A percentile compares a stretch with the other conserved stretches of the same genome.
These are phyloP conservation scores for Oryzias curvinotus DNA, from an alignment of 2,113 vertebrate genomes.

Conservation along the genomic window DNA sequence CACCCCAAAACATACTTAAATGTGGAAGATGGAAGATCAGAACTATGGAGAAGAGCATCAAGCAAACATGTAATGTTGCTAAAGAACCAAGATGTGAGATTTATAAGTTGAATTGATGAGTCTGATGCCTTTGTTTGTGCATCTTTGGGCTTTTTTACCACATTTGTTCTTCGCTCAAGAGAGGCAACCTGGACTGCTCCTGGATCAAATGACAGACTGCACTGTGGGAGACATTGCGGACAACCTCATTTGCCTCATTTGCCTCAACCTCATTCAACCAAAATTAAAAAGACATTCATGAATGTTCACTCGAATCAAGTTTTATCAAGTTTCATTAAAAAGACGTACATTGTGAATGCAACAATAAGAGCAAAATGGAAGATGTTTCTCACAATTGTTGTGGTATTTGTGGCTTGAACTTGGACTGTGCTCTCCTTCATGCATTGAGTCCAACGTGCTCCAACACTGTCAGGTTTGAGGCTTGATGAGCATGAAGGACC, in stretches of 20 bases:
- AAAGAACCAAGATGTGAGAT: constrained; percentile 10
- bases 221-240: constrained; percentile 49
- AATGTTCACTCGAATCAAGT: constrained; percentile 40
- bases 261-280: too few relatives aligned
- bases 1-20: constrained; percentile 1
- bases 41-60: constrained; percentile 1
- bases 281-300: constrained; percentile 48
- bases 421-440: too few relatives aligned
- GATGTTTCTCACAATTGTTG: too few relatives aligned
- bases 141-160: constrained; percentile 26
- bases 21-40: background rate
- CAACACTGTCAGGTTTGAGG: too few relatives aligned
- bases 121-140: constrained; percentile 30
- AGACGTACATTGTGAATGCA: background rate
- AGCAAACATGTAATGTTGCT: background rate
- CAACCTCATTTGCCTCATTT: constrained; percentile 17
- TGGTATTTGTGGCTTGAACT: too few relatives aligned
- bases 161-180: background rate
- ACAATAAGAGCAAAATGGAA: background rate
- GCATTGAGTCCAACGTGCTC: too few relatives aligned
- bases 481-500: too few relatives aligned
- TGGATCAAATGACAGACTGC: constrained; percentile 30
- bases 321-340: constrained; percentile 5
- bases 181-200: constrained; percentile 22
- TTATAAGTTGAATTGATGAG: constrained; percentile 25